A percentile compares a stretch with the other conserved stretches of the same genome.
phyloP scores from a whole-genome alignment of 2,888 invertebrate species.

The Perizoma affinitatum region DNA sequence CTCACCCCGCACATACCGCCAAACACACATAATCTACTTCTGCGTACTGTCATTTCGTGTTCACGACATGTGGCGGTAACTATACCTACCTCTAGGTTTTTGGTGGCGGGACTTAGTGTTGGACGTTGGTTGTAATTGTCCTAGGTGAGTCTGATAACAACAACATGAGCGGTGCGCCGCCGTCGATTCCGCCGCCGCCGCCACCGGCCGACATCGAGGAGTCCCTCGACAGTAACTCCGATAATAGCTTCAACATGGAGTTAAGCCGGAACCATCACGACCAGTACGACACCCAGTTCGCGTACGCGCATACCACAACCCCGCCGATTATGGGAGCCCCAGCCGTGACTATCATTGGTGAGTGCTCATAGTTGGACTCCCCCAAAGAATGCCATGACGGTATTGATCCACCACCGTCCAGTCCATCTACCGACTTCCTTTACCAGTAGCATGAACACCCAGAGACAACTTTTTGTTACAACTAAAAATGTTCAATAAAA shows the following conservation, averaged over 20 bases:
- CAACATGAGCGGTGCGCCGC: constrained; percentile 71
- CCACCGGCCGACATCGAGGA: constrained; percentile 70
- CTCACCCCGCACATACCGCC: too few relatives aligned
- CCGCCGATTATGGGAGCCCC: constrained; percentile 48
- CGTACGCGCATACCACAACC: constrained; percentile 31
- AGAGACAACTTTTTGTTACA: too few relatives aligned
- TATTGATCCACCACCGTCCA: too few relatives aligned
- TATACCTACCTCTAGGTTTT: not conserved
- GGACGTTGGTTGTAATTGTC: constrained; percentile 40
- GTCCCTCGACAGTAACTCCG: constrained; percentile 66
- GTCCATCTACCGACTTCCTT: too few relatives aligned
- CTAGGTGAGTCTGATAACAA: constrained; percentile 58
- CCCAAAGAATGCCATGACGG: too few relatives aligned
- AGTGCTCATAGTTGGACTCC: constrained; percentile 43
- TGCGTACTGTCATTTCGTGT: too few relatives aligned
- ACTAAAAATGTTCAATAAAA: too few relatives aligned
- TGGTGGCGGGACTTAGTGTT: constrained; percentile 30
- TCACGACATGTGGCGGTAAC: too few relatives aligned
- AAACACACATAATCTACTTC: too few relatives aligned
- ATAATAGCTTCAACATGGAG: constrained; percentile 87
- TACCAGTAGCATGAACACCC: too few relatives aligned
- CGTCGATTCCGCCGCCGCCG: constrained; percentile 81
- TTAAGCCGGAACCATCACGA: constrained; percentile 88
- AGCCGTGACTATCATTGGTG: constrained; percentile 75
- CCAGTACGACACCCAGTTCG: constrained; percentile 90